Evolutionary conservation across 2,888 invertebrate genomes (phyloP).

Genomic region (Athripsodes cinereus): DNA sequence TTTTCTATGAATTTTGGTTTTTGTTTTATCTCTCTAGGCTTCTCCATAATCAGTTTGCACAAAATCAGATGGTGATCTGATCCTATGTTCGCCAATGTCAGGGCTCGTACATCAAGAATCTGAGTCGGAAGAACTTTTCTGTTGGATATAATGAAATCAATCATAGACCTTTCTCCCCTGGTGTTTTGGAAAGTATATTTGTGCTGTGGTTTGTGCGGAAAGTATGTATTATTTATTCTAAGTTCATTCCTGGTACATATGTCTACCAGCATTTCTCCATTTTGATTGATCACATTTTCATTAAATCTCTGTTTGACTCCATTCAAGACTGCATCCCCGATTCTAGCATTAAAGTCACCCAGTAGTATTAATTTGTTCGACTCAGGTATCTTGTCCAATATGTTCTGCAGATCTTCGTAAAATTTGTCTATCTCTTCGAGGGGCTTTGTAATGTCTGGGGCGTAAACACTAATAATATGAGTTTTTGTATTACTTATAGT

Average conservation of each 20-base stretch:
- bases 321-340: no score
- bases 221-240: not conserved
- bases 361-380: no score
- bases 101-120: not conserved
- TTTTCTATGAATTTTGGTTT: not conserved
- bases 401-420: not conserved
- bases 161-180: no score
- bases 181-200: not conserved
- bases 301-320: not conserved
- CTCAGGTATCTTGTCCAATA: no score
- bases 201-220: slow-evolving; percentile 1
- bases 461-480: not conserved
- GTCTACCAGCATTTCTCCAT: not conserved
- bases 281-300: not conserved
- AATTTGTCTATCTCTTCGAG: not conserved
- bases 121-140: not conserved
- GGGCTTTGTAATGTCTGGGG: not conserved
- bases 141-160: not conserved
- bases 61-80: not conserved
- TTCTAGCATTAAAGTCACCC: no score
- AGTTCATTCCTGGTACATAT: not conserved
- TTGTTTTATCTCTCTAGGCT: not conserved
- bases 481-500: no score
- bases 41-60: not conserved
- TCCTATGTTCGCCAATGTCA: not conserved